phyloP scores from a whole-genome alignment of 2,797 vertebrate species.

The Champsocephalus gunnari region DNA sequence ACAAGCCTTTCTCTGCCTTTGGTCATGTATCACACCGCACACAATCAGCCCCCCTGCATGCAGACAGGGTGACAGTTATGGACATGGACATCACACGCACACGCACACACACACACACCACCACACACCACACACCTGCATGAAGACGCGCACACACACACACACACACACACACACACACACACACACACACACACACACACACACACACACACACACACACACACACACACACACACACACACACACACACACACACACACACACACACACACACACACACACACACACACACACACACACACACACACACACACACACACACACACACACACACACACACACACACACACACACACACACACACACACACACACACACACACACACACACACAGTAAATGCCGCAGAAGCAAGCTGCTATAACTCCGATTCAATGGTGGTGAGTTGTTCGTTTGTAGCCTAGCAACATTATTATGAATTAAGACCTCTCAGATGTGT shows the following conservation, averaged over 20 bases:
- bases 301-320: too few species aligned
- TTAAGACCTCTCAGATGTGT: not conserved
- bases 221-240: conserved; percentile 8
- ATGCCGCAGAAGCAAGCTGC: not conserved
- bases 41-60: too few species aligned
- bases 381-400: conserved; percentile 10
- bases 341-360: too few species aligned
- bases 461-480: not conserved
- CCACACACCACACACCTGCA: too few species aligned
- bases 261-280: too few species aligned
- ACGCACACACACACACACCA: too few species aligned
- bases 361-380: not conserved
- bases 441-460: not conserved
- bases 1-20: conserved; percentile 42
- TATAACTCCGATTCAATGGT: not conserved
- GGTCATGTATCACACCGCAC: conserved; percentile 31
- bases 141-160: too few species aligned
- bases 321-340: too few species aligned
- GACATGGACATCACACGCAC: too few species aligned
- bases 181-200: not conserved
- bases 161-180: conserved; percentile 1
- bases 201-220: conserved; percentile 9
- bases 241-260: too few species aligned
- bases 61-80: too few species aligned
- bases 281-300: too few species aligned